These are phyloP conservation scores for Heteromyza rotundicornis DNA, from an alignment of 2,888 invertebrate species.

Conservation along the genomic window DNA sequence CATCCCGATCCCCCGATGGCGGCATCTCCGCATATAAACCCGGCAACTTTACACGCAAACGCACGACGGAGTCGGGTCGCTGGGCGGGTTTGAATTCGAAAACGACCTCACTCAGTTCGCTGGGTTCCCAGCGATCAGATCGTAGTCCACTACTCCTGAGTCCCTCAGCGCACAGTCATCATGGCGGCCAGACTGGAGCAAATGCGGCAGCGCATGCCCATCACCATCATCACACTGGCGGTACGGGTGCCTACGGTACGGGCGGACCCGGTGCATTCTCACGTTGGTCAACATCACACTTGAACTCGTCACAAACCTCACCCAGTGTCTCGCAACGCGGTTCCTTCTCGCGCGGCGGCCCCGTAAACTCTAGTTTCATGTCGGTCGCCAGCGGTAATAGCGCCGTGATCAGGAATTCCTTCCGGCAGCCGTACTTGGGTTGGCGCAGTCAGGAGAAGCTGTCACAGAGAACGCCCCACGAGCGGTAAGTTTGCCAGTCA, in stretches of 20 bases:
- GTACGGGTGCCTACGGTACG: constrained; percentile 17
- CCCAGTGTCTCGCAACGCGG: constrained; percentile 77
- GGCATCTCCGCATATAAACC: constrained; percentile 64
- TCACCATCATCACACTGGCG: constrained; percentile 28
- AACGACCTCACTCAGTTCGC: constrained; percentile 83
- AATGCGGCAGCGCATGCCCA: constrained; percentile 15
- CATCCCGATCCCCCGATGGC: constrained; percentile 45
- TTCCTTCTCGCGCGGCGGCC: constrained; percentile 70
- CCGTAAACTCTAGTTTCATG: constrained; percentile 62
- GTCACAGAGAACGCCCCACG: constrained; percentile 81
- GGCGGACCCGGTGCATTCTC: constrained; percentile 51
- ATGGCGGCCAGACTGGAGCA: constrained; percentile 53
- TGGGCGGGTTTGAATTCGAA: constrained; percentile 78
- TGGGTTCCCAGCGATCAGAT: constrained; percentile 66
- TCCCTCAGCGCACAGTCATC: constrained; percentile 63
- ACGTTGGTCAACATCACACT: constrained; percentile 76
- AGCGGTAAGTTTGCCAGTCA: constrained; percentile 66
- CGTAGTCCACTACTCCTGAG: constrained; percentile 61
- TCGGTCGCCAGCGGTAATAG: constrained; percentile 73
- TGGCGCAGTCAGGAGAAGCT: constrained; percentile 89
- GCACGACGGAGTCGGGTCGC: constrained; percentile 71
- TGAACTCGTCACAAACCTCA: constrained; percentile 76
- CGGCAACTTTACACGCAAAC: constrained; percentile 82
- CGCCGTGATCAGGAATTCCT: constrained; percentile 65
- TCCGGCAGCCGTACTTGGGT: constrained; percentile 86